A percentile compares a stretch with the other conserved stretches of the same genome.
Evolutionary conservation across 1,140 invertebrate species (phyloP).

Genomic region (Augochlora pura): DNA sequence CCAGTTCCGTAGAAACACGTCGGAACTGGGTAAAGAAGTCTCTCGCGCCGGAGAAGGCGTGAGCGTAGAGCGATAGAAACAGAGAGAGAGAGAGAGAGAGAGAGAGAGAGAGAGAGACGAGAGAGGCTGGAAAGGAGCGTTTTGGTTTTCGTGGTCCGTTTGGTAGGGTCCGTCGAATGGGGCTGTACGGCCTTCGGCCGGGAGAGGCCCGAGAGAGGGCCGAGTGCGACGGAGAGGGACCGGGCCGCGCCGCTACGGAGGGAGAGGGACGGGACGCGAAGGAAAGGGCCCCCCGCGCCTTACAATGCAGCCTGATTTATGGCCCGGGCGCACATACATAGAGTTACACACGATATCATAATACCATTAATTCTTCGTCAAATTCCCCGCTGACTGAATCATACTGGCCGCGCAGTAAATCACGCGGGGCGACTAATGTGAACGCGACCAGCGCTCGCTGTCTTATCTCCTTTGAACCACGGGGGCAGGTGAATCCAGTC

Average conservation of each 20-base stretch:
- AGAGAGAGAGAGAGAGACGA: slow-evolving; percentile 58
- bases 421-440: slow-evolving; percentile 78
- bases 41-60: slow-evolving; percentile 28
- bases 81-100: slow-evolving; percentile 3
- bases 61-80: slow-evolving; percentile 12
- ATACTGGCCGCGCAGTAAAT: slow-evolving; percentile 79
- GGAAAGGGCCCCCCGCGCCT: slow-evolving; percentile 71
- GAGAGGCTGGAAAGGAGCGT: slow-evolving; percentile 46
- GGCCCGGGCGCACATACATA: slow-evolving; percentile 77
- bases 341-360: slow-evolving; percentile 81
- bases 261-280: slow-evolving; percentile 39
- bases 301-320: slow-evolving; percentile 80
- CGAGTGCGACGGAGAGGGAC: background rate
- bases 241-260: slow-evolving; percentile 6
- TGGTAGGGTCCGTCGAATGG: slow-evolving; percentile 66
- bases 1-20: background rate
- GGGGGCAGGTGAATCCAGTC: slow-evolving; percentile 75
- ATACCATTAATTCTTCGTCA: slow-evolving; percentile 82
- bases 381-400: slow-evolving; percentile 81
- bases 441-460: slow-evolving; percentile 70
- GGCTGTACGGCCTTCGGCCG: slow-evolving; percentile 56
- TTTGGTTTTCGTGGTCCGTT: slow-evolving; percentile 64
- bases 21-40: background rate
- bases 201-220: slow-evolving; percentile 47
- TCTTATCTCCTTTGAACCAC: slow-evolving; percentile 74